Percentiles rank a stretch among this genome's conserved stretches.
Conservation (phyloP, 1,140 invertebrate genomes). For the Calephelis nemesis region DNA sequence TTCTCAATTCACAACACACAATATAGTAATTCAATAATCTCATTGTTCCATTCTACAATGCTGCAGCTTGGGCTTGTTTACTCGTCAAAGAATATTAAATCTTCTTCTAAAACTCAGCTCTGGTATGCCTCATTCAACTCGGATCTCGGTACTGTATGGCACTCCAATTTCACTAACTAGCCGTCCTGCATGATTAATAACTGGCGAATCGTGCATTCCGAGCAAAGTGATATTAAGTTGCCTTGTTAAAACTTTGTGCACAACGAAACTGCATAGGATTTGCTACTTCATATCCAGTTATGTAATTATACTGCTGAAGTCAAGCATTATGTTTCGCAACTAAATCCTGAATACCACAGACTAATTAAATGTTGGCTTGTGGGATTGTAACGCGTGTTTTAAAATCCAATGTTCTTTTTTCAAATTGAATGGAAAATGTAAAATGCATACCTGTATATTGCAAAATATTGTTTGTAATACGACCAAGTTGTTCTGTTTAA, state of each 20-base stretch:
- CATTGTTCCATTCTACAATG: slow-evolving; percentile 45
- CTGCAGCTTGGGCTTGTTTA: slow-evolving; percentile 44
- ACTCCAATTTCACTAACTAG: slow-evolving; percentile 74
- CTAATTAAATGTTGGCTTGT: neutral
- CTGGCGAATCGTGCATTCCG: slow-evolving; percentile 70
- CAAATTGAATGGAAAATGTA: too few relatives aligned
- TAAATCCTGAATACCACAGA: neutral
- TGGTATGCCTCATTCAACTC: slow-evolving; percentile 41
- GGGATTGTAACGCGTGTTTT: neutral
- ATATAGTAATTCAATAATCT: slow-evolving; percentile 51
- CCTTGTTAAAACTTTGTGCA: slow-evolving; percentile 74
- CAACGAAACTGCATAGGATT: slow-evolving; percentile 60
- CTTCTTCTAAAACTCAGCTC: slow-evolving; percentile 46
- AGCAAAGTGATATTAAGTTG: slow-evolving; percentile 77
- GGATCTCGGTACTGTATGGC: slow-evolving; percentile 52
- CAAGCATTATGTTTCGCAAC: neutral
- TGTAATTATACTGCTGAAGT: slow-evolving; percentile 28
- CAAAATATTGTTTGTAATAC: too few relatives aligned
- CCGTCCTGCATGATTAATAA: slow-evolving; percentile 76
- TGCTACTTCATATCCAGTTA: slow-evolving; percentile 45
- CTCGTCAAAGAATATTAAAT: slow-evolving; percentile 57
- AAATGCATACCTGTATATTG: too few relatives aligned
- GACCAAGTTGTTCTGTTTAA: too few relatives aligned
- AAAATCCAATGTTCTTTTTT: too few relatives aligned
- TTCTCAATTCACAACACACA: slow-evolving; percentile 43